A percentile compares a stretch with the other conserved stretches of the same genome.
Conservation (phyloP, 35 echinoderm and acorn worm species). For the Ptychodera flava region DNA sequence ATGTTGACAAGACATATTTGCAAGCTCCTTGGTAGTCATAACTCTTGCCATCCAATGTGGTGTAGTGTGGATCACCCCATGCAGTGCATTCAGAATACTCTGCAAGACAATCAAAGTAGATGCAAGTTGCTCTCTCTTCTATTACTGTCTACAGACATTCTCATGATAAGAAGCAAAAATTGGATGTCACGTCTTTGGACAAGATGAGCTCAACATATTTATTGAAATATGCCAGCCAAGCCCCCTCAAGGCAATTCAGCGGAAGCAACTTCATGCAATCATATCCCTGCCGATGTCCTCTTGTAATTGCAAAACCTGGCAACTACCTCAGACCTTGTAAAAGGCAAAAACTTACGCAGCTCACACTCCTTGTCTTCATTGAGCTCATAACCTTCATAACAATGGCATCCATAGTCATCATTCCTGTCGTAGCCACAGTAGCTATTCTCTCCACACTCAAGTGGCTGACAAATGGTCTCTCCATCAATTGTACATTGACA, state of each 20-base stretch:
- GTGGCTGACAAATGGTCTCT: not conserved
- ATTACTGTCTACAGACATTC: no score
- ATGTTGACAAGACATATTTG: conserved; percentile 53
- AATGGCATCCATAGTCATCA: not conserved
- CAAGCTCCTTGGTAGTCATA: conserved; percentile 90
- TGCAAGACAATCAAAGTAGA: conserved; percentile 9
- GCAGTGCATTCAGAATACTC: conserved; percentile 82
- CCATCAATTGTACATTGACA: not conserved
- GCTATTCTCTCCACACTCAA: not conserved
- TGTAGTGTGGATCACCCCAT: conserved; percentile 91
- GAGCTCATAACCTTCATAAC: not conserved
- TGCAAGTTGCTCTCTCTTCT: no score
- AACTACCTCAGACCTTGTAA: not conserved
- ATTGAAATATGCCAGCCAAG: not conserved
- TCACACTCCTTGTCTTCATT: no score
- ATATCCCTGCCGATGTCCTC: not conserved
- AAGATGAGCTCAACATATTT: not conserved
- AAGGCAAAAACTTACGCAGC: conserved; percentile 4
- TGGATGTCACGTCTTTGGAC: no score
- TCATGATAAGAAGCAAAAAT: no score
- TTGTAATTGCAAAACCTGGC: not conserved
- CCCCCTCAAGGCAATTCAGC: not conserved
- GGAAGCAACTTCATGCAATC: no score
- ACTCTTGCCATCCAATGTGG: conserved; percentile 71
- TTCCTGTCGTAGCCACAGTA: not conserved